A percentile compares a stretch with the other conserved stretches of the same genome.
These are phyloP conservation scores for Chloropsis hardwickii DNA, from an alignment of 2,113 vertebrate species.

Conservation along the genomic window DNA sequence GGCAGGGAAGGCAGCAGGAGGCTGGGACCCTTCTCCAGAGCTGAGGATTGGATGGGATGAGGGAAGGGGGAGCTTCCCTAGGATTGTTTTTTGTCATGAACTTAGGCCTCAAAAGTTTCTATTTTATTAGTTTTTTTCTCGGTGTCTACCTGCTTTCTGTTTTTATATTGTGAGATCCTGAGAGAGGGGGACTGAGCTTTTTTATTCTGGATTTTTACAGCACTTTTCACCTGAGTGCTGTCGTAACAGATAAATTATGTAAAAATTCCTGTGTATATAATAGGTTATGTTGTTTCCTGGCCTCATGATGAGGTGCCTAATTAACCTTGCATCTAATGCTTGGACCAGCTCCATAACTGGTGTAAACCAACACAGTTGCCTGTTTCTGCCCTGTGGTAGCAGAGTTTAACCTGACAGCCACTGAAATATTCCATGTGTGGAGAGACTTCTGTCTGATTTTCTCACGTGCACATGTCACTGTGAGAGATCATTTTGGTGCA, in stretches of 20 bases:
- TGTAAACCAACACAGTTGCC: background rate
- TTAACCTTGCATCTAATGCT: background rate
- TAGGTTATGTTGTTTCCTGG: background rate
- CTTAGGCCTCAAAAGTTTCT: background rate
- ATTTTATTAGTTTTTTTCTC: background rate
- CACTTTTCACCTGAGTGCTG: background rate
- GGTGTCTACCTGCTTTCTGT: background rate
- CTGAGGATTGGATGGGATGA: background rate
- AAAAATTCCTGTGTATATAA: background rate
- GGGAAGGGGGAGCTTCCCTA: background rate
- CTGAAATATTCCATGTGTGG: background rate
- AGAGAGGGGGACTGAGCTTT: fast-evolving
- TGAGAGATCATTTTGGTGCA: background rate
- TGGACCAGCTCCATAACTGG: background rate
- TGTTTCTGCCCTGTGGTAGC: background rate
- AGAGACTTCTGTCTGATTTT: background rate
- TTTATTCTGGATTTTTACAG: background rate
- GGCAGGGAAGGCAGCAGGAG: background rate
- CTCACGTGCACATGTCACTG: background rate
- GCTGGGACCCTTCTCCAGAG: background rate
- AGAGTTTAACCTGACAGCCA: background rate
- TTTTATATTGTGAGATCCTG: background rate
- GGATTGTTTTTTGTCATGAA: background rate
- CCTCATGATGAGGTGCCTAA: background rate
- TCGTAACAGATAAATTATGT: background rate